These are phyloP conservation scores for Melieria omissa DNA, from an alignment of 2,888 invertebrate species.

Conservation along the genomic window DNA sequence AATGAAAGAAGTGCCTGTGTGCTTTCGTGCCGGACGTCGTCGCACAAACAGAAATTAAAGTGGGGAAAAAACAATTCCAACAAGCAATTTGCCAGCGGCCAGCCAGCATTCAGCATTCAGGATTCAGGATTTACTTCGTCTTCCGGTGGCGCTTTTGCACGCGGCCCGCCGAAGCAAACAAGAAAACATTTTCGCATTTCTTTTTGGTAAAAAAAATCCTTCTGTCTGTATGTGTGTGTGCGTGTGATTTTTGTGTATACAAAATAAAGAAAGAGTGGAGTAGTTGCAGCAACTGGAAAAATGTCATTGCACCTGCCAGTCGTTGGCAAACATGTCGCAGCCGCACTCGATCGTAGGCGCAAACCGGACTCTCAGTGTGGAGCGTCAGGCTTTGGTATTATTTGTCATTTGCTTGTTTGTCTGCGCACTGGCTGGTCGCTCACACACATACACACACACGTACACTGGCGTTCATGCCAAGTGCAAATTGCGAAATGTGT, in stretches of 20 bases:
- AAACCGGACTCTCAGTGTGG: neutral
- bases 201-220: no score
- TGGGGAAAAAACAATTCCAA: conserved; percentile 20
- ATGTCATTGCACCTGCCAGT: conserved; percentile 12
- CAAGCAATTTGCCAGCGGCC: conserved; percentile 16
- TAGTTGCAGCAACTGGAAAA: neutral
- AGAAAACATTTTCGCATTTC: no score
- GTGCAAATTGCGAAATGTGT: conserved; percentile 8
- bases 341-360: neutral
- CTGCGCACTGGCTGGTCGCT: neutral
- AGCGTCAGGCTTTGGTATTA: neutral
- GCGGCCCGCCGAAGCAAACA: no score
- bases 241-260: neutral
- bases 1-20: neutral
- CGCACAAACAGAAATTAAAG: conserved; percentile 27
- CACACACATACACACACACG: neutral
- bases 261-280: neutral
- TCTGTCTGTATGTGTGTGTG: neutral
- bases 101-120: conserved; percentile 3
- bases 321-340: neutral
- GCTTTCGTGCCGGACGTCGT: neutral
- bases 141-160: no score
- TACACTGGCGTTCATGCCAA: neutral
- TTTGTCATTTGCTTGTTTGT: neutral
- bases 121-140: conserved; percentile 16